Percentiles rank a stretch among this genome's conserved stretches.
These are phyloP conservation scores for Herpailurus yagouaroundi DNA, from an alignment of 2,113 vertebrate species.

Conservation along the genomic window DNA sequence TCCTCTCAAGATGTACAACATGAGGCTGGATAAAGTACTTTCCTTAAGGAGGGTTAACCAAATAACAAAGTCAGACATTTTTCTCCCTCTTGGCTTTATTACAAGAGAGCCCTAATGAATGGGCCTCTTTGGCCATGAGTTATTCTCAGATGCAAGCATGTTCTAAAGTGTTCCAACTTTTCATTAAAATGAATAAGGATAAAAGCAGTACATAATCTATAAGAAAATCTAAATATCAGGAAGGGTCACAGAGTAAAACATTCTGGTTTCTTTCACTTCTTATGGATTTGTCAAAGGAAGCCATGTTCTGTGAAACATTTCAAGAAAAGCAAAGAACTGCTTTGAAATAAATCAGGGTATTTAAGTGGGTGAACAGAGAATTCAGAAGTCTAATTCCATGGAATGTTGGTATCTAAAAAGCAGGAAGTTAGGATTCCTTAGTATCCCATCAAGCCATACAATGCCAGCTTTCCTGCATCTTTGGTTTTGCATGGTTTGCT, in stretches of 20 bases:
- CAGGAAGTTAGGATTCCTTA: neutral
- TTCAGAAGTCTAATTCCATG: neutral
- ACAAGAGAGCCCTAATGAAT: neutral
- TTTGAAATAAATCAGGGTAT: slow-evolving; percentile 16
- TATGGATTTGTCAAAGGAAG: neutral
- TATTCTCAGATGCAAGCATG: neutral
- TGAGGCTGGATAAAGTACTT: neutral
- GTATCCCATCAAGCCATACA: no score
- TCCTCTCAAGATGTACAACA: neutral
- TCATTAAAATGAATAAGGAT: neutral
- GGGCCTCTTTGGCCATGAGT: neutral
- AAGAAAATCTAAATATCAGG: slow-evolving; percentile 11
- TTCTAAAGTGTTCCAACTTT: neutral
- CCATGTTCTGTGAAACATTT: neutral
- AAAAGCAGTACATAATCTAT: neutral
- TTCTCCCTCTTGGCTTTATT: neutral
- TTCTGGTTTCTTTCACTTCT: neutral
- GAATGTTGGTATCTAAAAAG: neutral
- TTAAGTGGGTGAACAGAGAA: neutral
- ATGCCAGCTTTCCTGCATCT: neutral
- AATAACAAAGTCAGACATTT: neutral
- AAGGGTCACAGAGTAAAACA: neutral
- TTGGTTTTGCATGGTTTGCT: neutral
- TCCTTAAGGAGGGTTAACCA: neutral
- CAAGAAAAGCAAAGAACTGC: neutral